Conservation (phyloP, 35 echinoderm and acorn worm species). For the Chiridota heheva region DNA sequence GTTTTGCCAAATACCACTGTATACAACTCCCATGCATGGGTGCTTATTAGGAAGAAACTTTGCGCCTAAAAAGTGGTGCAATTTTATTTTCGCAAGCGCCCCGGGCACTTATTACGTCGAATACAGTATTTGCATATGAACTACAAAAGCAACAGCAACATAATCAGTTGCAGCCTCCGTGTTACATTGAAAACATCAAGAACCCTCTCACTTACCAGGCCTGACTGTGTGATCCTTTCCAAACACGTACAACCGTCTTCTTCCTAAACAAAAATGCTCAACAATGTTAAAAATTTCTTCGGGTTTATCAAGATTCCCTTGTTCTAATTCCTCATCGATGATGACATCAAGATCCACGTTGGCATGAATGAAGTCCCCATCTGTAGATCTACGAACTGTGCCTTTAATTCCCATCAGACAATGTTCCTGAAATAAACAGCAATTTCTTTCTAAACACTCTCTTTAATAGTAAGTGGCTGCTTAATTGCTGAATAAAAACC, state of each 20-base stretch:
- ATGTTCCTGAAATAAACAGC: slow-evolving; percentile 65
- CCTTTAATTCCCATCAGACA: slow-evolving; percentile 98
- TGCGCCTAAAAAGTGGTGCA: no score
- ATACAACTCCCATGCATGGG: no score
- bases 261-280: slow-evolving; percentile 92
- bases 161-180: no score
- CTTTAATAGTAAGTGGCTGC: neutral
- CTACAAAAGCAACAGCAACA: no score
- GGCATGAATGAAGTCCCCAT: slow-evolving; percentile 97
- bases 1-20: no score
- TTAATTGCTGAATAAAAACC: neutral
- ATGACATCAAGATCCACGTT: slow-evolving; percentile 97
- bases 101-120: no score
- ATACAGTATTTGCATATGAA: no score
- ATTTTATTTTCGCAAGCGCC: no score
- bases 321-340: slow-evolving; percentile 83
- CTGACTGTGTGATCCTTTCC: slow-evolving; percentile 81
- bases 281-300: slow-evolving; percentile 97
- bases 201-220: slow-evolving; percentile 83
- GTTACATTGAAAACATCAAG: no score
- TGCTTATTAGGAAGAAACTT: no score
- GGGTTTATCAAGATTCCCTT: slow-evolving; percentile 83
- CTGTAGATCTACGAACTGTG: slow-evolving; percentile 79
- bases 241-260: slow-evolving; percentile 81
- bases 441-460: neutral